Conservation (phyloP, 2,888 invertebrate species). For the Agonopterix subpropinquella region DNA sequence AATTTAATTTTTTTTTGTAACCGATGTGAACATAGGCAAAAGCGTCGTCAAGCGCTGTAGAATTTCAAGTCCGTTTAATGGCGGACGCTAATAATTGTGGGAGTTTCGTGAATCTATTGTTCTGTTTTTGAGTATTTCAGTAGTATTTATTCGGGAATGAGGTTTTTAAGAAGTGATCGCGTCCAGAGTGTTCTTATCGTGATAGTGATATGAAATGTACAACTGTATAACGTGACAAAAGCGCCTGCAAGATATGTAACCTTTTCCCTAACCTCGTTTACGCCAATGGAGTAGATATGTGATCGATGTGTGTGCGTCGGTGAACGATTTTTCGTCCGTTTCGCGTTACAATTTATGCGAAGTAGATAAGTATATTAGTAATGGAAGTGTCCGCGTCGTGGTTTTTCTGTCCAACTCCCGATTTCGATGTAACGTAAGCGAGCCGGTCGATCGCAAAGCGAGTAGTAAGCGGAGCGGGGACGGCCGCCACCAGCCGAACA, state of each 20-base stretch:
- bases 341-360: conserved; percentile 64
- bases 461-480: conserved; percentile 77
- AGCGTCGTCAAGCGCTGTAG: conserved; percentile 68
- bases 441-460: conserved; percentile 76
- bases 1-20: conserved; percentile 47
- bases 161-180: conserved; percentile 51
- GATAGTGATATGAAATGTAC: conserved; percentile 70
- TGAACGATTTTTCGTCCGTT: conserved; percentile 78
- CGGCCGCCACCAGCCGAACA: conserved; percentile 78
- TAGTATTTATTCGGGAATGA: conserved; percentile 52
- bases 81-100: conserved; percentile 75
- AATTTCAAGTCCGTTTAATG: conserved; percentile 71
- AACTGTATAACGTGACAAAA: conserved; percentile 72
- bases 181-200: conserved; percentile 55
- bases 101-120: conserved; percentile 74
- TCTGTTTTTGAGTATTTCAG: conserved; percentile 57
- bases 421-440: conserved; percentile 75
- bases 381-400: conserved; percentile 75
- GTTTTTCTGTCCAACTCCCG: conserved; percentile 72
- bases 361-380: conserved; percentile 63
- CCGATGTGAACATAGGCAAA: conserved; percentile 71
- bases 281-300: conserved; percentile 85
- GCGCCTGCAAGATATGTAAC: conserved; percentile 78
- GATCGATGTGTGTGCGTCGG: conserved; percentile 84
- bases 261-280: conserved; percentile 87